A percentile compares a stretch with the other conserved stretches of the same genome.
These are phyloP conservation scores for Brachyhypopomus occidentalis DNA, from an alignment of 2,113 vertebrate species.

Conservation along the genomic window DNA sequence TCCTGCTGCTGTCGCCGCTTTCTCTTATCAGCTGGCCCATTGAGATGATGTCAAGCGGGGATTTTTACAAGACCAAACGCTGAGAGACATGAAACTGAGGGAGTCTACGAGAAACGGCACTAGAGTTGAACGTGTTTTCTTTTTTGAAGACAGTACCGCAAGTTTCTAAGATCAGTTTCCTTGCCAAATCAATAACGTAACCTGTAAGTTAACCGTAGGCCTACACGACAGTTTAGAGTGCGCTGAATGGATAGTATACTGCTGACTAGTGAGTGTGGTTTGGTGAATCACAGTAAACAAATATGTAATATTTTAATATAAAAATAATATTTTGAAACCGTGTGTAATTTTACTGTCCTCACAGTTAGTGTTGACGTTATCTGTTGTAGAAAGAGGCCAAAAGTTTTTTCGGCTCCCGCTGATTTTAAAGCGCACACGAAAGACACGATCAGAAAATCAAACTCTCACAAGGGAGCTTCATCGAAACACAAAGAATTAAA, in stretches of 20 bases:
- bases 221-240: no score
- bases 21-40: slow-evolving; percentile 34
- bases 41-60: slow-evolving; percentile 5
- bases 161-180: neutral
- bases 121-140: neutral
- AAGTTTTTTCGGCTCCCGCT: neutral
- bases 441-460: neutral
- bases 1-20: slow-evolving; percentile 31
- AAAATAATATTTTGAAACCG: neutral
- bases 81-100: neutral
- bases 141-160: neutral
- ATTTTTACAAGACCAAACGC: slow-evolving; percentile 22
- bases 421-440: neutral
- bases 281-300: neutral
- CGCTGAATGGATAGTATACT: neutral
- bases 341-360: neutral
- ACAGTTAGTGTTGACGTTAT: neutral
- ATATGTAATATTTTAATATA: neutral
- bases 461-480: neutral
- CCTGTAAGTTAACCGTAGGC: no score
- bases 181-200: neutral
- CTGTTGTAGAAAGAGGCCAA: neutral
- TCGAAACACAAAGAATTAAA: neutral
- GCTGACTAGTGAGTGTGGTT: neutral
- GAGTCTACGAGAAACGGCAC: slow-evolving; percentile 6